These are phyloP conservation scores for Apeltes quadracus DNA, from an alignment of 2,113 vertebrate species.

Conservation along the genomic window DNA sequence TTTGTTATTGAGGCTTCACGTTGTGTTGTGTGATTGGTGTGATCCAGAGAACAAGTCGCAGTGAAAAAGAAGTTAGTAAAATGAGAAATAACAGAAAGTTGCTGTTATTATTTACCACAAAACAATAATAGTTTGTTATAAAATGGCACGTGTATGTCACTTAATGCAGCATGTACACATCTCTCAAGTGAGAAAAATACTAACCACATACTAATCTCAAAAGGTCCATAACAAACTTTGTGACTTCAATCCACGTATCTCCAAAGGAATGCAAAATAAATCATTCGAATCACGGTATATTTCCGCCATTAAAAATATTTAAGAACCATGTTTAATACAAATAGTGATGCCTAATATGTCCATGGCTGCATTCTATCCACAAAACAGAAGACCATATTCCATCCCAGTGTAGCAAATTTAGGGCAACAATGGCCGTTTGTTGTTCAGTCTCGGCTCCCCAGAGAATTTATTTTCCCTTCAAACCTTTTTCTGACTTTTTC, in stretches of 20 bases:
- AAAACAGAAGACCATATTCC: background rate
- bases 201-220: background rate
- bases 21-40: conserved; percentile 57
- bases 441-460: background rate
- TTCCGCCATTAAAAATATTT: background rate
- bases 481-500: conserved; percentile 14
- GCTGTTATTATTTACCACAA: background rate
- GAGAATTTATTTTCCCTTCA: background rate
- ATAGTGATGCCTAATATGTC: background rate
- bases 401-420: background rate
- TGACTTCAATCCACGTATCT: background rate
- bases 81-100: conserved; percentile 10
- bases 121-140: background rate
- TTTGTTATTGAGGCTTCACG: conserved; percentile 59
- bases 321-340: background rate
- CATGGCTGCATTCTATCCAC: background rate
- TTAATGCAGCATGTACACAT: background rate
- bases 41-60: conserved; percentile 19
- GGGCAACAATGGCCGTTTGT: background rate
- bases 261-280: background rate
- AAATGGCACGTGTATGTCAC: background rate
- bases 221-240: background rate
- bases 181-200: background rate
- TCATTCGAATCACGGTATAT: background rate
- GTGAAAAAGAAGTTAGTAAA: conserved; percentile 3